A percentile compares a stretch with the other conserved stretches of the same genome.
Evolutionary conservation across 2,888 invertebrate species (phyloP).

Genomic region (Pristionchus japonicus): DNA sequence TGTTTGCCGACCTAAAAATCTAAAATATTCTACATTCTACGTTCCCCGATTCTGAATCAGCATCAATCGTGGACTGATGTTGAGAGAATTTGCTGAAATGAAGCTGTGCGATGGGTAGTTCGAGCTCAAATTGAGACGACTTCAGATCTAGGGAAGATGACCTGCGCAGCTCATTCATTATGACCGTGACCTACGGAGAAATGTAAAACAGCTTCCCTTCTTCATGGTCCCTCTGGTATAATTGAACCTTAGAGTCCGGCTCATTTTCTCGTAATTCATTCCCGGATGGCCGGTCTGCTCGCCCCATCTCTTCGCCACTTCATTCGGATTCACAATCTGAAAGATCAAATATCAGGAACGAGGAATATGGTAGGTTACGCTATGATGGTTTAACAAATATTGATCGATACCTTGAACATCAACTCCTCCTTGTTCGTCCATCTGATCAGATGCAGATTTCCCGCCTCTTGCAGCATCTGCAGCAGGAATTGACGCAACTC

Average conservation of each 20-base stretch:
- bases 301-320: not conserved
- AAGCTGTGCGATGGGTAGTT: not conserved
- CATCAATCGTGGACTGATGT: not conserved
- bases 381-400: too few species aligned
- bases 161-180: not conserved
- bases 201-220: not conserved
- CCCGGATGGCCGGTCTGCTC: constrained; percentile 1
- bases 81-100: not conserved
- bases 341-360: not conserved
- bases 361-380: too few species aligned
- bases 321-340: not conserved
- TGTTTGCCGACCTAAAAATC: not conserved
- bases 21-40: not conserved
- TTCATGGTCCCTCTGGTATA: not conserved
- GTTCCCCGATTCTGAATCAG: not conserved
- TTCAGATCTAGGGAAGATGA: not conserved
- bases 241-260: not conserved
- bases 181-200: not conserved
- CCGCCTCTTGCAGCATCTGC: not conserved
- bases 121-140: not conserved
- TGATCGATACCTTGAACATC: not conserved
- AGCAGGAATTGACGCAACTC: not conserved
- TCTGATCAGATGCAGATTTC: not conserved
- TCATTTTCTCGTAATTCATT: constrained; percentile 31
- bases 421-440: constrained; percentile 14